These are phyloP conservation scores for Heliconius hortense DNA, from an alignment of 2,888 invertebrate species.

Conservation along the genomic window DNA sequence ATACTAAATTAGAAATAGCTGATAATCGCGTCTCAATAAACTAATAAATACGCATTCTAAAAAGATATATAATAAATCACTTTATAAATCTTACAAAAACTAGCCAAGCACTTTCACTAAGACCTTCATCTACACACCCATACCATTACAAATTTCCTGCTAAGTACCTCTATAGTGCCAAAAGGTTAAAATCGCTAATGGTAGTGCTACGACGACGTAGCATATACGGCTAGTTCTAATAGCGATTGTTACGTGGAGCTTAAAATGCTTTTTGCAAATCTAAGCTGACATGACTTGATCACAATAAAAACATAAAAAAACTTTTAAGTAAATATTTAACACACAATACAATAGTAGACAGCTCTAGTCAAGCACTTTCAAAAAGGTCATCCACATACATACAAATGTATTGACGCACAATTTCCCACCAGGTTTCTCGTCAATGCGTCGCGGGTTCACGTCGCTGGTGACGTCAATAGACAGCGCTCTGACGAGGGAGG, in stretches of 20 bases:
- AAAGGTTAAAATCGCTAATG: not conserved
- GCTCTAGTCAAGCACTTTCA: not conserved
- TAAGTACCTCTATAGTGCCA: not conserved
- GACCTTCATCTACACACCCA: not conserved
- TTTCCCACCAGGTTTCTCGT: constrained; percentile 82
- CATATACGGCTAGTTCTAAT: not conserved
- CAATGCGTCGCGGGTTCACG: constrained; percentile 92
- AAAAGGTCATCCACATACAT: not conserved
- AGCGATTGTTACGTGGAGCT: not conserved
- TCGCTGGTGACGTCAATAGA: constrained; percentile 92
- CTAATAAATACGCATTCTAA: not conserved
- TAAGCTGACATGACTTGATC: not conserved
- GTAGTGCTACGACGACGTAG: not conserved
- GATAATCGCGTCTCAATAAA: not conserved
- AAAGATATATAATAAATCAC: not conserved
- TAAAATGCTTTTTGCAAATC: not conserved
- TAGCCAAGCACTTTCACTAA: not conserved
- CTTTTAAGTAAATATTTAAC: too few relatives aligned
- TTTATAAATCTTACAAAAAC: not conserved
- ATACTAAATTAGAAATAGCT: not conserved
- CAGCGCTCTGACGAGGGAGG: constrained; percentile 88
- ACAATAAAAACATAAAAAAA: too few relatives aligned
- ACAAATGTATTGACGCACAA: not conserved
- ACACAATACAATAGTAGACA: not conserved
- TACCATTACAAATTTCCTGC: not conserved